These are phyloP conservation scores for Leptoteleia sp. DNA, from an alignment of 1,140 invertebrate genomes.

Conservation along the genomic window DNA sequence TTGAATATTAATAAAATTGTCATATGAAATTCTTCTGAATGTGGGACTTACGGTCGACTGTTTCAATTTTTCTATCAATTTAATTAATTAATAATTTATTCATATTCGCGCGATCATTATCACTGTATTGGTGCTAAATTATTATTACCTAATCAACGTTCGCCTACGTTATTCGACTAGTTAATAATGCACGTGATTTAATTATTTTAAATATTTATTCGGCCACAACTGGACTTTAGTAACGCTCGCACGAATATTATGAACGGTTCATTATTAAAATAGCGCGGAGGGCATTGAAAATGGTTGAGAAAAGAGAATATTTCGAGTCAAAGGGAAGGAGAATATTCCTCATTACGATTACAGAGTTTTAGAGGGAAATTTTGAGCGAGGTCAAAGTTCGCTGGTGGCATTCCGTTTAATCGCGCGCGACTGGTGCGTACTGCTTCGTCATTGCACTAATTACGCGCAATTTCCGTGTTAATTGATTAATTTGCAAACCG, in stretches of 20 bases:
- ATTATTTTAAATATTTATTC: conserved; percentile 43
- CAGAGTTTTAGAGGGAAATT: conserved; percentile 11
- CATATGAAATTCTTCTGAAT: no score
- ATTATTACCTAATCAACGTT: no score
- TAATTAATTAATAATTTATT: no score
- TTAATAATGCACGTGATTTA: conserved; percentile 17
- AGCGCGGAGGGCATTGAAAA: conserved; percentile 22
- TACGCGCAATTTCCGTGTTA: conserved; percentile 68
- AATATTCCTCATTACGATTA: conserved; percentile 45
- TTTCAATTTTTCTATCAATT: no score
- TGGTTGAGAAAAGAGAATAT: conserved; percentile 27
- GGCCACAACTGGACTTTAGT: conserved; percentile 11
- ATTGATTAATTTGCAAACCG: conserved; percentile 73
- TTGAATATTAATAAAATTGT: no score
- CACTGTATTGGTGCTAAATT: no score
- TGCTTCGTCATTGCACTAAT: conserved; percentile 38
- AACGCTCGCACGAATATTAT: conserved; percentile 14
- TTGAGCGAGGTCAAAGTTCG: conserved; percentile 38
- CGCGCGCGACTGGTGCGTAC: conserved; percentile 12
- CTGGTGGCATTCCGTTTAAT: conserved; percentile 7
- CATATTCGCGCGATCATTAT: no score
- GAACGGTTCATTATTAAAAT: conserved; percentile 27
- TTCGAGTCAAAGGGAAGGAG: conserved; percentile 23
- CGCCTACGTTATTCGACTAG: neutral
- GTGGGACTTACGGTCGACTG: no score